Percentiles rank a stretch among this genome's conserved stretches.
Evolutionary conservation across 2,797 vertebrate genomes (phyloP).

Genomic region (Enteromius mattozi): DNA sequence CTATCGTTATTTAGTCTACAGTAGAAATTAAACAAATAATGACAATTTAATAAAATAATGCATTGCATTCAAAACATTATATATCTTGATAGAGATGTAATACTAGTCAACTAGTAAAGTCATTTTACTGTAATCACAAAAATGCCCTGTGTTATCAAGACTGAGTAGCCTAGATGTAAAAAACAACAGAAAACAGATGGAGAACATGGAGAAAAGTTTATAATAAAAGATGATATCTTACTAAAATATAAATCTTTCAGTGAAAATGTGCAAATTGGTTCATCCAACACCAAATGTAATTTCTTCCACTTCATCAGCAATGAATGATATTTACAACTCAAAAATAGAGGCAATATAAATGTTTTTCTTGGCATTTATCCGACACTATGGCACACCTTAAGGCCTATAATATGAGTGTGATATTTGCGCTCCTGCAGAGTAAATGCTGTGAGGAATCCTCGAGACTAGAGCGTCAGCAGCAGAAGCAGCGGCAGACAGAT

Average conservation of each 20-base stretch:
- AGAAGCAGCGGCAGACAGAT: constrained; percentile 66
- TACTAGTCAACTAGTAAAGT: neutral
- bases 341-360: neutral
- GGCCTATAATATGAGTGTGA: neutral
- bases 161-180: neutral
- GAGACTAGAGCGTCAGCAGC: constrained; percentile 61
- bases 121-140: neutral
- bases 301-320: constrained; percentile 1
- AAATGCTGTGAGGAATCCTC: constrained; percentile 19
- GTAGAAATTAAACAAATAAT: neutral
- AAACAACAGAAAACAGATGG: neutral
- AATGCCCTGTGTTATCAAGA: neutral
- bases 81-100: neutral
- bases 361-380: constrained; percentile 1
- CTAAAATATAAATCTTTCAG: constrained; percentile 23
- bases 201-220: neutral
- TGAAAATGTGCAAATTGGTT: constrained; percentile 30
- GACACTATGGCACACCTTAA: neutral
- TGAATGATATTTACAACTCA: neutral
- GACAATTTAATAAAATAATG: neutral
- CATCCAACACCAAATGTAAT: neutral
- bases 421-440: neutral
- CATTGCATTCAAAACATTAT: constrained; percentile 20
- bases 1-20: neutral
- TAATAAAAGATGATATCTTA: neutral